A percentile compares a stretch with the other conserved stretches of the same genome.
These are phyloP conservation scores for cattle (Bos taurus) DNA, from an alignment of 2,113 vertebrate species.

Conservation along the genomic window ARS-UCD2.0 NC_037334.1:65017001-65017500, in stretches of 20 bases:
- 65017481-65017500: not conserved
- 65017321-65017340: not conserved
- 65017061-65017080: not conserved
- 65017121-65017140: not conserved
- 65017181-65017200: not conserved
- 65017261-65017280: not conserved
- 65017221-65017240: not conserved
- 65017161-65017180: not conserved
- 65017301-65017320: not conserved
- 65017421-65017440: not conserved
- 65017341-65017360: not conserved
- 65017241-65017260: not conserved
- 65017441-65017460: not conserved
- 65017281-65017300: not conserved
- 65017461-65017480: not conserved
- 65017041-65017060: not conserved
- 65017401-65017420: not conserved
- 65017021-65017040: not conserved
- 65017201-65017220: not conserved
- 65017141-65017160: not conserved
- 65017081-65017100: not conserved
- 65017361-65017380: not conserved
- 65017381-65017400: not conserved
- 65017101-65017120: not conserved
- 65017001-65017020: not conserved